Base-by-base conservation (phyloP, 1,140 invertebrate species). In the Drosophila sproati region DNA sequence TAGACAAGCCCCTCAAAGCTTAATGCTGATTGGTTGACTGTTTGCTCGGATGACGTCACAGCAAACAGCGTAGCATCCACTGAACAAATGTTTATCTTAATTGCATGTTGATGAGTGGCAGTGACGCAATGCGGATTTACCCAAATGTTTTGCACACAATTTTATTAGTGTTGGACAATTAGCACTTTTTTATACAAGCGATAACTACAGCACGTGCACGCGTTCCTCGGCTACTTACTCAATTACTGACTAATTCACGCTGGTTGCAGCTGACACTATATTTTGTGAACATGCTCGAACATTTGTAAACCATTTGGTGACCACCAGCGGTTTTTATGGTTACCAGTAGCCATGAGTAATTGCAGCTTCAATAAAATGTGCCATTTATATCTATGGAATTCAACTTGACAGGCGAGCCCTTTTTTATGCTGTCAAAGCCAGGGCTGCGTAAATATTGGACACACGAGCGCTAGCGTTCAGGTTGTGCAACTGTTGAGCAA, bases 1-100 rank as follows among this genome's bases (percentile, higher is more conserved):
- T 56, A 51, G 81, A 80, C 81, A 86, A 81, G 81, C 81, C 81
- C 81, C 81, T 81, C n/a, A 43, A 64, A 85, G 81, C 81, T 68
- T 61, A 50, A 43, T 69, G 68, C 47, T 47, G 54, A 85, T 85
- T 85, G 82, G 81, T 70, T 52, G 48, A 29, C 7, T 35, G 39
- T 73, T 73, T 69, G 50, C 64, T 54, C 60, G 60, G 7, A 51
- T 80, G 77, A 71, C 81, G 62, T 73, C 80, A 77, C 73, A 48
- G 5, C 28, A 20, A 45, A 60, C 39, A 62, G 60, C 54, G n/a
- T 4, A 71, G 37, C 57, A 69, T 39, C 20, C 20, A 29, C 10
- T 29, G 8, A 31, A 29, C 20, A 41, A 39, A 41, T 41, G 7
- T 48, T 50, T 69, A 69, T 43, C 34, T 61, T 68, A 35, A 32